These are phyloP conservation scores for Mus minutoides DNA, from an alignment of 2,797 vertebrate genomes.

Conservation along the genomic window DNA sequence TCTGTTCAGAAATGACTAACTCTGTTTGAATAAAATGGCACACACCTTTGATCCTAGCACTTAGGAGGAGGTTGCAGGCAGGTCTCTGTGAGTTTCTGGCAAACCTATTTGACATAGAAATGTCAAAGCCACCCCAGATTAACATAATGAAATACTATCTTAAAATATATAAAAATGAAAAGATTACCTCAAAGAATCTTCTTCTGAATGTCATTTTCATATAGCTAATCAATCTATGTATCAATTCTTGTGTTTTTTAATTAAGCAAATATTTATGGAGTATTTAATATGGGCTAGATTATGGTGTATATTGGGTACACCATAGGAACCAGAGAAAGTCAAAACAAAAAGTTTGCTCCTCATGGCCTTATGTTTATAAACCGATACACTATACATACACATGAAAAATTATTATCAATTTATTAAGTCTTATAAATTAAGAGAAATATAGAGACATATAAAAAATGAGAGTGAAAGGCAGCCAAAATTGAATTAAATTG, in stretches of 20 bases:
- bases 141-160: not conserved
- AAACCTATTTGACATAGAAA: too few relatives aligned
- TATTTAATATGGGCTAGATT: not conserved
- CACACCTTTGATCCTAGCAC: not conserved
- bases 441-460: not conserved
- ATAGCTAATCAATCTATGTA: not conserved
- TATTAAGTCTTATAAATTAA: not conserved
- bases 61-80: not conserved
- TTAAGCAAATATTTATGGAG: conserved; percentile 36
- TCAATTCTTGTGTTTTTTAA: not conserved
- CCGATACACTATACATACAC: not conserved
- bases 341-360: not conserved
- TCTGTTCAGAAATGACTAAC: not conserved
- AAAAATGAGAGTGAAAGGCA: not conserved
- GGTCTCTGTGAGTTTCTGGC: not conserved
- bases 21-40: not conserved
- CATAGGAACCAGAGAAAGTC: not conserved
- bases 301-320: not conserved
- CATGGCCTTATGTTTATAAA: conserved; percentile 4
- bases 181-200: not conserved
- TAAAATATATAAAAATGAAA: not conserved
- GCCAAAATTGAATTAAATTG: not conserved
- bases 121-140: too few relatives aligned
- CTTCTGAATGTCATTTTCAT: not conserved
- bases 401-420: not conserved